These are phyloP conservation scores for Sciaenops ocellatus DNA, from an alignment of 2,797 vertebrate species.

Conservation along the genomic window DNA sequence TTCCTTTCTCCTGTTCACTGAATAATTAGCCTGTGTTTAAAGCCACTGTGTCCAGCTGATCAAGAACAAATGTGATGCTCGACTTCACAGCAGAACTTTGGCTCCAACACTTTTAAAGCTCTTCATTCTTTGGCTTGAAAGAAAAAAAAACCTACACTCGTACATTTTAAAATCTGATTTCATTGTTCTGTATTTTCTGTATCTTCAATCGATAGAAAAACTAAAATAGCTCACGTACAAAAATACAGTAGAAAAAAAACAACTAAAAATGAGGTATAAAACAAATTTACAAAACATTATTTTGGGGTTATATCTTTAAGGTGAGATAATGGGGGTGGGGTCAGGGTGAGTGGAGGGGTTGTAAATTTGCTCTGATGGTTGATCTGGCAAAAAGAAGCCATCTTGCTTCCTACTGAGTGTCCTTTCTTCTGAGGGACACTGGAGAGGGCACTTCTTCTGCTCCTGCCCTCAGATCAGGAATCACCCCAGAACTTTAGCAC, in stretches of 20 bases:
- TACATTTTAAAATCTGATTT: constrained; percentile 47
- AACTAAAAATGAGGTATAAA: constrained; percentile 88
- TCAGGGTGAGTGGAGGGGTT: constrained; percentile 36
- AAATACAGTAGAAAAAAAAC: constrained; percentile 86
- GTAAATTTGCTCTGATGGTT: constrained; percentile 61
- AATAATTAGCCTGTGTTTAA: neutral
- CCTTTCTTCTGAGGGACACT: constrained; percentile 50
- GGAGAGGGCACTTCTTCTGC: neutral
- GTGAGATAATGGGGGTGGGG: constrained; percentile 51
- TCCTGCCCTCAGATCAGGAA: constrained; percentile 51
- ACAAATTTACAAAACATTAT: constrained; percentile 88
- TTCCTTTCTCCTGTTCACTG: neutral
- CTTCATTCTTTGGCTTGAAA: constrained; percentile 43
- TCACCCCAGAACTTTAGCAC: constrained; percentile 77
- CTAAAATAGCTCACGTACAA: constrained; percentile 70
- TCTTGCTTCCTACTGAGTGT: constrained; percentile 41
- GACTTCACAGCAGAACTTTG: constrained; percentile 41
- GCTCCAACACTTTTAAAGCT: constrained; percentile 34
- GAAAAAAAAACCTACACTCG: constrained; percentile 30
- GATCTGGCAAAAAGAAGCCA: constrained; percentile 42
- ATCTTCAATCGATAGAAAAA: constrained; percentile 66
- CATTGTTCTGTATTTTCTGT: constrained; percentile 65
- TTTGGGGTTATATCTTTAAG: constrained; percentile 74
- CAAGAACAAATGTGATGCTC: constrained; percentile 8
- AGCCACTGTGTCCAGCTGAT: constrained; percentile 4